Evolutionary conservation across 2,797 vertebrate genomes (phyloP).

Genomic region (Sparus aurata): DNA sequence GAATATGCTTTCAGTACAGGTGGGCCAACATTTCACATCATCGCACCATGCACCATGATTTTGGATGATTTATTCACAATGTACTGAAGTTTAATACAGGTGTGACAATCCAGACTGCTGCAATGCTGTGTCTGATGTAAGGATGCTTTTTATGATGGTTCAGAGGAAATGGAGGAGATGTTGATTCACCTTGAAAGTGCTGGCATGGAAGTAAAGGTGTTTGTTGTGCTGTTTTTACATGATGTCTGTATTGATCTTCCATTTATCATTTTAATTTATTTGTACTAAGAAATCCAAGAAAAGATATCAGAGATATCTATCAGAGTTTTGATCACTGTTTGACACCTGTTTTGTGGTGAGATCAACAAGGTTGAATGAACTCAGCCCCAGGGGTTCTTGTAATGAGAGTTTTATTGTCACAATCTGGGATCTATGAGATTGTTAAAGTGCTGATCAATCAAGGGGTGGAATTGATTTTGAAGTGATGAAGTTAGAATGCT

Average conservation of each 20-base stretch:
- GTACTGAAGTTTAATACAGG: too few relatives aligned
- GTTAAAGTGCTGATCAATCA: not conserved
- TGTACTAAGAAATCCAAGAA: not conserved
- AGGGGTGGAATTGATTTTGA: too few relatives aligned
- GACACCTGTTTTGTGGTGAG: not conserved
- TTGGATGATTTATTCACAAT: too few relatives aligned
- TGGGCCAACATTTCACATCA: too few relatives aligned
- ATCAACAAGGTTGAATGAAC: not conserved
- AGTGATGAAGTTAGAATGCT: not conserved
- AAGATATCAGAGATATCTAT: not conserved
- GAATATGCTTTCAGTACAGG: too few relatives aligned
- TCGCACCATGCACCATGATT: too few relatives aligned
- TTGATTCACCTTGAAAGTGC: too few relatives aligned
- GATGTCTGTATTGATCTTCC: not conserved
- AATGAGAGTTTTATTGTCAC: not conserved
- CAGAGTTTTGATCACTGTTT: not conserved
- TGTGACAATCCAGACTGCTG: not conserved
- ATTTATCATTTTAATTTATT: not conserved
- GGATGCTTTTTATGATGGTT: too few relatives aligned
- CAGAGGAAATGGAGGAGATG: too few relatives aligned
- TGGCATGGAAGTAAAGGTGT: too few relatives aligned
- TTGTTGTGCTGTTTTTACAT: not conserved
- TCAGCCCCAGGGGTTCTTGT: not conserved
- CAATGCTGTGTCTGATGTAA: not conserved
- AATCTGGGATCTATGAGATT: not conserved